Evolutionary conservation across 2,113 vertebrate species (phyloP).

Genomic region (Danionella cerebrum): DNA sequence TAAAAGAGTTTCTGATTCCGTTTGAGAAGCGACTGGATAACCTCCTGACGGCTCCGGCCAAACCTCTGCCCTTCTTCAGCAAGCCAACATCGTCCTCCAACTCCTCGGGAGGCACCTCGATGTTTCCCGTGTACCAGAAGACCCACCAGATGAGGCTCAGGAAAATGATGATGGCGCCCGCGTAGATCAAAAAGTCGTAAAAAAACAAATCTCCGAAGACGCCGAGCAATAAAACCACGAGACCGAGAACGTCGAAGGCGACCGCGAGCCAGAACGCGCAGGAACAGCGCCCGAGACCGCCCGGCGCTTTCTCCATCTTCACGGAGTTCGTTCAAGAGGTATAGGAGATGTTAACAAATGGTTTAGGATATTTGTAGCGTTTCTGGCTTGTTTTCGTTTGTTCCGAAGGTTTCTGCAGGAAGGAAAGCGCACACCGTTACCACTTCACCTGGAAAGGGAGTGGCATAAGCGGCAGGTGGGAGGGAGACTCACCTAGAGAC

Average conservation of each 20-base stretch:
- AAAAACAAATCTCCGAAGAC: conserved; percentile 61
- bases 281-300: conserved; percentile 61
- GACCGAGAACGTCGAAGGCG: conserved; percentile 68
- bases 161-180: conserved; percentile 72
- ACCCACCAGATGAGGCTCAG: conserved; percentile 79
- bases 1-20: conserved; percentile 31
- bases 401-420: not conserved
- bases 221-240: conserved; percentile 65
- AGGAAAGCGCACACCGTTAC: not conserved
- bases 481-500: not conserved
- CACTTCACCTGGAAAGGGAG: conserved; percentile 17
- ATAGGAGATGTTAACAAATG: not conserved
- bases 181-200: conserved; percentile 74
- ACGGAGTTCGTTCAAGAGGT: not conserved
- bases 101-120: conserved; percentile 63
- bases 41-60: conserved; percentile 37
- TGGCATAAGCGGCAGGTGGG: conserved; percentile 12
- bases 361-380: not conserved
- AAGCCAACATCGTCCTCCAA: conserved; percentile 54
- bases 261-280: conserved; percentile 74
- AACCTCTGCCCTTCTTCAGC: conserved; percentile 32
- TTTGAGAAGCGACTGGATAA: conserved; percentile 44
- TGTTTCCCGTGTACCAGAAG: conserved; percentile 79
- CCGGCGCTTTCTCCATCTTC: conserved; percentile 32
- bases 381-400: not conserved